Base-by-base conservation (phyloP, 2,113 vertebrate species). In the Cheirogaleus medius region DNA sequence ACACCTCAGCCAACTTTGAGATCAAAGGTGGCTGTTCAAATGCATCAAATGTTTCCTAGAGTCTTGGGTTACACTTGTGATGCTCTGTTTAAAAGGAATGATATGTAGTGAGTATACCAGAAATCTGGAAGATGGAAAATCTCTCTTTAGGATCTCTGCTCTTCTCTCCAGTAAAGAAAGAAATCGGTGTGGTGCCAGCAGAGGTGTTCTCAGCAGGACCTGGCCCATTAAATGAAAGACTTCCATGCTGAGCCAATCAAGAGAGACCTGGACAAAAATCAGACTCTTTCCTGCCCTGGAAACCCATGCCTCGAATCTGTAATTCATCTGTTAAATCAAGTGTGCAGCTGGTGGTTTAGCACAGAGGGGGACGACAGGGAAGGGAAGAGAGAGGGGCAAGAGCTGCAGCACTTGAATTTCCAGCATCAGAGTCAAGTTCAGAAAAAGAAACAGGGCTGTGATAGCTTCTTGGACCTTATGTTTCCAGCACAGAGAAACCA, bases 261-360 rank as follows among this genome's bases (percentile, higher is more conserved):
- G 95, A 93, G 86, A 93, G 97, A 97, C 73, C 60, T 77, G 96
- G 92, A 87, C 95, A 96, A 90, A 98, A 98, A 98, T 96, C 97
- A 95, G 91, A 80, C 93, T 98, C 94, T 97, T 87, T 60, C 87
- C 98, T 97, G 88, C 49, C 1, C 97, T 98, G 97, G 94, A 96
- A 98, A 96, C 96, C 92, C 95, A 96, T 96, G 98, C 90, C 97
- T 98, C 23, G 93, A 97, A 90, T 95, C 97, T 90, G 93, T 94
- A 95, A 95, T 98, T 97, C 91, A 97, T 86, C 97, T 95, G 94
- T 93, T 98, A 97, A 97, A 95, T 98, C 97, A 94, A 95, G 91
- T 87, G 93, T 97, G 91, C 94, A 96, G 87, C 71, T 64, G 34
- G 92, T 92, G 95, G 85, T 71, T 97, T 90, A 73, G 95, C 97